These are phyloP conservation scores for Campylomormyrus numenius DNA, from an alignment of 2,113 vertebrate species.

Conservation along the genomic window DNA sequence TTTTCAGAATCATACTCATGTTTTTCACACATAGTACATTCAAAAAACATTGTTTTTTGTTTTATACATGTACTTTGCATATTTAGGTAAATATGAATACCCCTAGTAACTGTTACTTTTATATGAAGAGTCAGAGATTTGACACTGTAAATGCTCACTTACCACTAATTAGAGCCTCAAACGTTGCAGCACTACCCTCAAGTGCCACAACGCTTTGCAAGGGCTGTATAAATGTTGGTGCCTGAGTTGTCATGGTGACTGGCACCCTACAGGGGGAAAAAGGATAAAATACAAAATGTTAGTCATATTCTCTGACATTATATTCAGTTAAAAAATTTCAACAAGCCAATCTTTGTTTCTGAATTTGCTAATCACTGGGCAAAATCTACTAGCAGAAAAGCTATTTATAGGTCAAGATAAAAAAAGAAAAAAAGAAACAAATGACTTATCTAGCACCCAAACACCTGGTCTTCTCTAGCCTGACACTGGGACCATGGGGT, in stretches of 20 bases:
- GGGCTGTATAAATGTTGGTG: conserved; percentile 89
- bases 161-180: conserved; percentile 98
- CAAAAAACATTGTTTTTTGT: neutral
- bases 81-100: neutral
- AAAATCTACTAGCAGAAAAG: neutral
- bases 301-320: neutral
- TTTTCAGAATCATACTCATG: neutral
- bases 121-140: neutral
- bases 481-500: conserved; percentile 30
- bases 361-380: neutral
- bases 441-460: conserved; percentile 14
- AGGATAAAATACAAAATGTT: neutral
- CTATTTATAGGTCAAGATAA: neutral
- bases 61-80: neutral
- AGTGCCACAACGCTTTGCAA: conserved; percentile 98
- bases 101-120: neutral
- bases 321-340: neutral
- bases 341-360: neutral
- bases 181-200: conserved; percentile 98
- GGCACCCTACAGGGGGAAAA: conserved; percentile 71
- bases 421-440: neutral
- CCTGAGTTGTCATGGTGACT: conserved; percentile 82
- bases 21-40: neutral
- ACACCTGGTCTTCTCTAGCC: conserved; percentile 23
- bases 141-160: conserved; percentile 49